Evolutionary conservation across 2,888 invertebrate species (phyloP).

Genomic region (Clunio marinus): DNA sequence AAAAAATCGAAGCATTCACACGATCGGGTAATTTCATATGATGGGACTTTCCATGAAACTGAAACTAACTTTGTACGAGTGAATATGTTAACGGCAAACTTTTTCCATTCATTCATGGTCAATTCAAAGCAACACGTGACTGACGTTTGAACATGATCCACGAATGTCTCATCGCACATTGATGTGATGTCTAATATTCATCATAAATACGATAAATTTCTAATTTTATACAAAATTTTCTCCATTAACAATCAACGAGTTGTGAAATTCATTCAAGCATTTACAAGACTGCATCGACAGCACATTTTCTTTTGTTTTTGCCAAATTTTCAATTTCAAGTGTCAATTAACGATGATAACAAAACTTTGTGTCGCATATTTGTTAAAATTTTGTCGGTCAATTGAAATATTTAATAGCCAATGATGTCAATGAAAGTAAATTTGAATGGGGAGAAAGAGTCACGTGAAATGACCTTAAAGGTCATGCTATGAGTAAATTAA

Average conservation of each 20-base stretch:
- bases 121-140: slow-evolving; percentile 5
- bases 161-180: too few relatives aligned
- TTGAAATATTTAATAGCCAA: too few relatives aligned
- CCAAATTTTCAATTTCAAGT: not conserved
- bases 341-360: too few relatives aligned
- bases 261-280: slow-evolving; percentile 13
- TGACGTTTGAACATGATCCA: not conserved
- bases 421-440: too few relatives aligned
- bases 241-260: not conserved
- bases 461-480: too few relatives aligned
- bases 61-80: slow-evolving; percentile 1
- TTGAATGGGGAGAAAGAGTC: too few relatives aligned
- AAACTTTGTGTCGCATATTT: too few relatives aligned
- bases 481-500: too few relatives aligned
- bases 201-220: too few relatives aligned
- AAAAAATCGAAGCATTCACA: not conserved
- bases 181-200: not conserved
- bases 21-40: slow-evolving; percentile 1
- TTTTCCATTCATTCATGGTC: not conserved
- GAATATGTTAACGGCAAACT: not conserved
- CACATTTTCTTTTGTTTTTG: not conserved
- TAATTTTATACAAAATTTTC: too few relatives aligned
- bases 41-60: not conserved
- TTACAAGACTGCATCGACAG: slow-evolving; percentile 19
- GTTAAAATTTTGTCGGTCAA: too few relatives aligned